Percentiles rank a stretch among this genome's conserved stretches.
Conservation (phyloP, 2,797 vertebrate species). For the Xiphorhynchus erythropygius region DNA sequence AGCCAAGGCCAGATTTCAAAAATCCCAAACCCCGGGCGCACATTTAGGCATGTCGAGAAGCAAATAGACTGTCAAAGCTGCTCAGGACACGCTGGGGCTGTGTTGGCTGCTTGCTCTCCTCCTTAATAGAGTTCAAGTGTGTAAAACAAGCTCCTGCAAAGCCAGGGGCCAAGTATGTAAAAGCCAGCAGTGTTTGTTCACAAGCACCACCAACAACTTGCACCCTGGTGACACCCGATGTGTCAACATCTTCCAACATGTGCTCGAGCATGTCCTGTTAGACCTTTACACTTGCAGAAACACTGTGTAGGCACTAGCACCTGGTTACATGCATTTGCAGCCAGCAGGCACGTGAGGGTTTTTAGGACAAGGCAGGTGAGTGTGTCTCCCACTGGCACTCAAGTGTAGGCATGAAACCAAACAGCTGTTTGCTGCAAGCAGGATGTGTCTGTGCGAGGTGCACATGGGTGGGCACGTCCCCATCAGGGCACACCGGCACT, state of each 20-base stretch:
- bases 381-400: neutral
- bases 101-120: neutral
- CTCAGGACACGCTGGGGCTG: neutral
- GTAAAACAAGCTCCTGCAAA: neutral
- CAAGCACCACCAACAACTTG: neutral
- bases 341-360: neutral
- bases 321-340: neutral
- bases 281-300: neutral
- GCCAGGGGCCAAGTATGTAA: neutral
- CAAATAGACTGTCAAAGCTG: slow-evolving; percentile 1
- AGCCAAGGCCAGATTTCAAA: slow-evolving; percentile 1
- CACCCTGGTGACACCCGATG: neutral
- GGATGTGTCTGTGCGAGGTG: neutral
- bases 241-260: fast-evolving
- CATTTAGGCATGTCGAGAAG: slow-evolving; percentile 1
- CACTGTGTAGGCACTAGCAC: neutral
- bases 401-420: neutral
- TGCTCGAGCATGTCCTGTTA: neutral
- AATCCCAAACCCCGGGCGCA: neutral
- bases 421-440: neutral
- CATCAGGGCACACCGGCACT: fast-evolving
- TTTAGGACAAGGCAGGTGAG: neutral
- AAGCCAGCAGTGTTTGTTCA: neutral
- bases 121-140: neutral
- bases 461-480: fast-evolving